Evolutionary conservation across 2,888 invertebrate genomes (phyloP).

Genomic region (Phyllotreta striolata): DNA sequence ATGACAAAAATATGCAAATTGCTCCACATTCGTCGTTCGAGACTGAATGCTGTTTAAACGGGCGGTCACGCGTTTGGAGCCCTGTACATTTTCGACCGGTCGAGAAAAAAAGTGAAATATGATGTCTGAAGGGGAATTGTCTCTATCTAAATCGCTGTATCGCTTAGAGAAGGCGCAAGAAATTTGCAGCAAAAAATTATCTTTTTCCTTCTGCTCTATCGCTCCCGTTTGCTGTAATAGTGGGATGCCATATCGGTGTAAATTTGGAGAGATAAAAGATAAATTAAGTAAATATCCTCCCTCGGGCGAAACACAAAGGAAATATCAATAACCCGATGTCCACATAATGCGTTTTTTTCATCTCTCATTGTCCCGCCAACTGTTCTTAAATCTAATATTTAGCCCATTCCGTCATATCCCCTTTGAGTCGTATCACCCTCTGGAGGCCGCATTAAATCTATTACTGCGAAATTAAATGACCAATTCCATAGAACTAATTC

Average conservation of each 20-base stretch:
- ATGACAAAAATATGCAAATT: conserved; percentile 36
- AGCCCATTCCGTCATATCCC: conserved; percentile 12
- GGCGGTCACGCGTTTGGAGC: conserved; percentile 22
- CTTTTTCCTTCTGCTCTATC: too few relatives aligned
- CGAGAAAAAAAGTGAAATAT: conserved; percentile 22
- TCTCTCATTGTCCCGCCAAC: conserved; percentile 10
- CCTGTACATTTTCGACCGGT: conserved; percentile 12
- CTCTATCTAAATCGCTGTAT: conserved; percentile 9
- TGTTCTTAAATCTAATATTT: conserved; percentile 24
- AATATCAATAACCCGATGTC: too few relatives aligned
- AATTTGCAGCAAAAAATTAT: background rate
- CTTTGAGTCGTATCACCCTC: conserved; percentile 10
- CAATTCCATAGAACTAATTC: conserved; percentile 30
- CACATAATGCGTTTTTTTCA: too few relatives aligned
- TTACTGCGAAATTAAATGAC: conserved; percentile 30
- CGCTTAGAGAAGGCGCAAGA: background rate
- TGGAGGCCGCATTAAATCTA: conserved; percentile 22
- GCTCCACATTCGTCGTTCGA: conserved; percentile 30
- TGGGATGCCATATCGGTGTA: too few relatives aligned
- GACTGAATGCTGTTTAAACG: conserved; percentile 28
- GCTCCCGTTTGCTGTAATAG: too few relatives aligned
- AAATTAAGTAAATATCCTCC: too few relatives aligned
- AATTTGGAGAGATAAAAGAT: too few relatives aligned
- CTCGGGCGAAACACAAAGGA: too few relatives aligned
- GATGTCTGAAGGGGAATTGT: conserved; percentile 15